Conservation (phyloP, 2,113 vertebrate species). For the Daboia siamensis region DNA sequence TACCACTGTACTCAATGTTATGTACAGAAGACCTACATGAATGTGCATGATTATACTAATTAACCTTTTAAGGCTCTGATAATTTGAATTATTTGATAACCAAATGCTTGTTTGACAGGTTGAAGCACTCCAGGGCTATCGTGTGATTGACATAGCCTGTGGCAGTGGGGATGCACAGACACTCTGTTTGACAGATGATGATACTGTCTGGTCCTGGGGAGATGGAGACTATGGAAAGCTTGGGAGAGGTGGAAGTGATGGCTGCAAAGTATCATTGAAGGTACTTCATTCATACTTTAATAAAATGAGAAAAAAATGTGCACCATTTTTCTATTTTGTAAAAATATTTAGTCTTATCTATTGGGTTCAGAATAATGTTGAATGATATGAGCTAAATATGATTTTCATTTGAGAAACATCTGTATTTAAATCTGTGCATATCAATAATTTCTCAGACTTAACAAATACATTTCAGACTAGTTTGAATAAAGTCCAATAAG, state of each 20-base stretch:
- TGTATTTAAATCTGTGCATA: background rate
- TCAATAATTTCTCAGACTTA: background rate
- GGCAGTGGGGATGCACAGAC: conserved; percentile 97
- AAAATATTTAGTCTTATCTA: background rate
- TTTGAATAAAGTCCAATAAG: background rate
- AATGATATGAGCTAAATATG: background rate
- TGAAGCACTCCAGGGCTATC: conserved; percentile 94
- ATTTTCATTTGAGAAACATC: background rate
- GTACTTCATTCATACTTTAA: conserved; percentile 60
- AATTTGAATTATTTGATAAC: background rate
- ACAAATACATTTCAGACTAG: background rate
- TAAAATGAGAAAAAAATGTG: background rate
- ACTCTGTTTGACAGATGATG: conserved; percentile 92
- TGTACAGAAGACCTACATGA: background rate
- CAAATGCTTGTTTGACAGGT: conserved; percentile 73
- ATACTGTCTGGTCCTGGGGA: conserved; percentile 99
- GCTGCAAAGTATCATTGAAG: conserved; percentile 98
- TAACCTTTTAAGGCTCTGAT: conserved; percentile 5
- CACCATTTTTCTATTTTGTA: background rate
- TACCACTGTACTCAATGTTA: background rate
- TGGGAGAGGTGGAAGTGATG: conserved; percentile 94
- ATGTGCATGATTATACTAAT: background rate
- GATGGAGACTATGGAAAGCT: conserved; percentile 97
- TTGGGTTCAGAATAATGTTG: background rate
- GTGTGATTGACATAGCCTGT: conserved; percentile 94